Evolutionary conservation across 2,797 vertebrate genomes (phyloP), one percentile per base, ranked within the genome.

Genomic region (Anabacerthia variegaticeps): DNA sequence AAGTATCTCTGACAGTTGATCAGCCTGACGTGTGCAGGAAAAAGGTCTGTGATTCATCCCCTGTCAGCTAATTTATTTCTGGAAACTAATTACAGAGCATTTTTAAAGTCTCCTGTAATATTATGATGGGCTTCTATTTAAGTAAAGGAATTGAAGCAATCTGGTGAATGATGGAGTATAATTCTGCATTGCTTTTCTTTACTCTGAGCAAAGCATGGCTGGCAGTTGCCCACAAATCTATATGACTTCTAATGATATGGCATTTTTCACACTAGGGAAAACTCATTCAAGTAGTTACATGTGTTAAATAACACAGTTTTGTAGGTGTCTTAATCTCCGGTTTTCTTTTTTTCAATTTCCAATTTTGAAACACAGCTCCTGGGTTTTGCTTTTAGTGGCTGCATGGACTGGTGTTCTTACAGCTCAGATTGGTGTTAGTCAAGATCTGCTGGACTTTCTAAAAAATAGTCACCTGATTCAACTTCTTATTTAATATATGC

Each of bases 21-120:
- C 82, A 65, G 26, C 30, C 34, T 39, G 8, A 9, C 19, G 14
- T 85, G 41, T 27, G 30, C 41, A 85, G 75, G 39, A 55, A 81
- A 79, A 76, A 85, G 20, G 18, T 26, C 84, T 79, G 36, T 80
- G 41, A 68, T 88, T 80, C 37, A 88, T 88, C 81, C 27, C 28
- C 52, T 62, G 37, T 74, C 81, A 77, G 65, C 18, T 88, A 83
- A 88, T 85, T 92, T 91, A 75, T 84, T 89, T 91, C 68, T 89
- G 65, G 52, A 91, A 92, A 72, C 22, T 58, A 85, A 89, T 88
- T 91, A 65, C n/a, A 74, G 34, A 41, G 74, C 9, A 85, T 65
- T 93, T 71, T 12, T 7, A 5, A 85, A 91, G 56, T 58, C 27
- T 78, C 94, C 73, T 65, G 19, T 89, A 90, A 78, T 74, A 54